A percentile compares a stretch with the other conserved stretches of the same genome.
phyloP scores from a whole-genome alignment of 1,140 invertebrate genomes.

The Saccostrea glomerata region DNA sequence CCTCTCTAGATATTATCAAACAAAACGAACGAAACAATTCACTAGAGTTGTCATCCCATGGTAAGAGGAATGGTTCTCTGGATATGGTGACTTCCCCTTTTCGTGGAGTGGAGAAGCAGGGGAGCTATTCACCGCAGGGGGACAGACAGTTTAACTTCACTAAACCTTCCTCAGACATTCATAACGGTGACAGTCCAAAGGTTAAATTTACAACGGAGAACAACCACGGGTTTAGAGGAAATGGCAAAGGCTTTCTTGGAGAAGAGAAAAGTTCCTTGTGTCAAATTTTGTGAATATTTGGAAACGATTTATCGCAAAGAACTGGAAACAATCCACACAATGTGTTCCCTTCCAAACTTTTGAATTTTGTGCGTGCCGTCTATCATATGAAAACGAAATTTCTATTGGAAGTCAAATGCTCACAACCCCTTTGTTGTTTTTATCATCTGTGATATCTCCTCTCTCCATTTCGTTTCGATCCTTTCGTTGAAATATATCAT shows the following conservation, averaged over 20 bases:
- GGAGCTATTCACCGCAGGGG: not conserved
- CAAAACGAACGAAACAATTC: constrained; percentile 14
- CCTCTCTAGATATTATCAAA: not conserved
- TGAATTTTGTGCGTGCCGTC: not conserved
- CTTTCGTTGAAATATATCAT: not conserved
- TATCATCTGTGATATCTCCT: not conserved
- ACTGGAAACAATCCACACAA: not conserved
- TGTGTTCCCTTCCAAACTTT: not conserved
- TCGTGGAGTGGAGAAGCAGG: not conserved
- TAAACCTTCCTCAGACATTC: not conserved
- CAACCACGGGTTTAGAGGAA: not conserved
- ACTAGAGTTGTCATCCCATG: not conserved
- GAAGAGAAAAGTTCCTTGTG: constrained; percentile 26
- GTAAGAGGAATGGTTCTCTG: constrained; percentile 7
- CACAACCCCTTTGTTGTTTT: not conserved
- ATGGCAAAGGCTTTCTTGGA: not conserved
- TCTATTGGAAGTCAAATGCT: not conserved
- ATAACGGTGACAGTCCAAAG: not conserved
- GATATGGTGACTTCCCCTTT: not conserved
- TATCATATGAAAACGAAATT: not conserved
- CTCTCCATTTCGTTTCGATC: constrained; percentile 3
- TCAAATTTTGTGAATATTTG: not conserved
- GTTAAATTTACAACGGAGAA: not conserved
- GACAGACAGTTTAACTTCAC: not conserved
- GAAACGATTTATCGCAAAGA: not conserved